Evolutionary conservation across 2,888 invertebrate genomes (phyloP).

Genomic region (Oasisia sp.): DNA sequence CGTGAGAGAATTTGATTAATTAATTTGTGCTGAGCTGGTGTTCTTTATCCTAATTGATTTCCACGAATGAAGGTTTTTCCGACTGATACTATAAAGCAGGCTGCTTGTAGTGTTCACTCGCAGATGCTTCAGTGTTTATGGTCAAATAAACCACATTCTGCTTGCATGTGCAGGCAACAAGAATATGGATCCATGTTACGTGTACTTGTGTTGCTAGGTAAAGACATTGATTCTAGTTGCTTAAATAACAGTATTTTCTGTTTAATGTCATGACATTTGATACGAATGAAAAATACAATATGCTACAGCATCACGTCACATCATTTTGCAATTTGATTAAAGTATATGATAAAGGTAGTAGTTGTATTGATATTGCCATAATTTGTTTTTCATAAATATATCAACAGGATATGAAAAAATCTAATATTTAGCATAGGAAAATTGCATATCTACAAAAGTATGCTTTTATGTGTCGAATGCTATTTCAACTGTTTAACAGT

Average conservation of each 20-base stretch:
- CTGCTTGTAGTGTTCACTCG: background rate
- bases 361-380: background rate
- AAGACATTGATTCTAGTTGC: background rate
- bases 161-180: background rate
- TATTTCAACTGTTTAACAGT: background rate
- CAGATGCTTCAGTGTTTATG: background rate
- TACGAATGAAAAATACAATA: background rate
- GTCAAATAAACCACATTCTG: background rate
- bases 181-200: background rate
- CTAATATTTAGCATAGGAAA: background rate
- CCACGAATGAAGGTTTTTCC: background rate
- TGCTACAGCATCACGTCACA: background rate
- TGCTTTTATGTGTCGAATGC: background rate
- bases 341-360: background rate
- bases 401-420: background rate
- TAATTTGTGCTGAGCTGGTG: background rate
- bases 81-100: background rate
- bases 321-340: background rate
- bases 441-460: background rate
- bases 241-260: background rate
- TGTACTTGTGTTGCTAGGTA: background rate
- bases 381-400: background rate
- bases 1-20: background rate
- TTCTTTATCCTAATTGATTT: slow-evolving; percentile 1
- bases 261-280: background rate